Percentiles rank a stretch among this genome's conserved stretches.
These are phyloP conservation scores for Plemyria rubiginata DNA, from an alignment of 2,888 invertebrate species.

Conservation along the genomic window DNA sequence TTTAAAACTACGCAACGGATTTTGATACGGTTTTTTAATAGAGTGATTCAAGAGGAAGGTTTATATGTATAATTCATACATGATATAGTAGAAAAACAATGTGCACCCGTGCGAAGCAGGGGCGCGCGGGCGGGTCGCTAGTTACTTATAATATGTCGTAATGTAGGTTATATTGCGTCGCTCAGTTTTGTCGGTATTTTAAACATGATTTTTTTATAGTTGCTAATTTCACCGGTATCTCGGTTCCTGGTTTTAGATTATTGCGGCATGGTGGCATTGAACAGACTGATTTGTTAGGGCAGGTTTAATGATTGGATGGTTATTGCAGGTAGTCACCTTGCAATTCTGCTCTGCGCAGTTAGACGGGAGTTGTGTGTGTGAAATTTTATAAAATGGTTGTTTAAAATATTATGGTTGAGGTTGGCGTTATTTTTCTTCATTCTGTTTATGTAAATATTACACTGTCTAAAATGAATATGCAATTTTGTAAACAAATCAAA, in stretches of 20 bases:
- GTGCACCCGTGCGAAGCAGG: too few species aligned
- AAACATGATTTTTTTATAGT: conserved; percentile 5
- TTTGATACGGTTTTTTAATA: too few species aligned
- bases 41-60: too few species aligned
- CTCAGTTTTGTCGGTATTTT: conserved; percentile 5
- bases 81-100: too few species aligned
- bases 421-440: neutral
- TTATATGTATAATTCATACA: too few species aligned
- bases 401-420: neutral
- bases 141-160: too few species aligned
- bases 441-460: too few species aligned
- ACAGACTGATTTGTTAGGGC: conserved; percentile 74
- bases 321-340: conserved; percentile 48
- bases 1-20: too few species aligned
- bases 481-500: neutral
- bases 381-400: conserved; percentile 7
- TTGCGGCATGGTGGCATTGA: conserved; percentile 63
- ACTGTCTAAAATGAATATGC: too few species aligned
- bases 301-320: conserved; percentile 55
- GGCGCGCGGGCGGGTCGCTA: too few species aligned
- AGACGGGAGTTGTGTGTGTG: conserved; percentile 63
- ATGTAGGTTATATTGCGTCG: neutral
- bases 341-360: conserved; percentile 66
- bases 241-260: conserved; percentile 52
- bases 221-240: conserved; percentile 1